Evolutionary conservation across 2,797 vertebrate genomes (phyloP).

Genomic region (Threskiornis aethiopicus): DNA sequence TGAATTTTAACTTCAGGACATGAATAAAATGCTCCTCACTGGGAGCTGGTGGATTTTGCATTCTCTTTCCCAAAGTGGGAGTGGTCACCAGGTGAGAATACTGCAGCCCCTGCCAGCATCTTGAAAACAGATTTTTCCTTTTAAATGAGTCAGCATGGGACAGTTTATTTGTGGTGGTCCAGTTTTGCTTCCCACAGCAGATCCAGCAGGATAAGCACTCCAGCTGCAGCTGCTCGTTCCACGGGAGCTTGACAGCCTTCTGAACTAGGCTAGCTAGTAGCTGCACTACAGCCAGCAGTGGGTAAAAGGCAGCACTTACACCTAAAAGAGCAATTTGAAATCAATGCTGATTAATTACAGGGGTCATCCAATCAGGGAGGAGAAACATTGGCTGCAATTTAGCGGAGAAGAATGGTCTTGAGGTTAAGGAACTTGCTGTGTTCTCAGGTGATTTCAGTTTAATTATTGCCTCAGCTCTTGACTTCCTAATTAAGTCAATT

Average conservation of each 20-base stretch:
- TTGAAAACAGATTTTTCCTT: conserved; percentile 21
- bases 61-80: neutral
- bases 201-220: conserved; percentile 29
- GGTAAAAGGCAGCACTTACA: neutral
- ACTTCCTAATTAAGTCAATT: conserved; percentile 53
- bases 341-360: conserved; percentile 43
- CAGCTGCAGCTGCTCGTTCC: conserved; percentile 34
- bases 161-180: conserved; percentile 52
- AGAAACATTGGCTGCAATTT: neutral
- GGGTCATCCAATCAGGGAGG: neutral
- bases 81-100: conserved; percentile 2
- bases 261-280: neutral
- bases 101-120: neutral
- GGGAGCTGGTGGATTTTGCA: neutral
- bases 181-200: conserved; percentile 52
- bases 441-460: neutral
- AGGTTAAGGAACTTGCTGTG: neutral
- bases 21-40: neutral
- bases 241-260: neutral
- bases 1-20: neutral
- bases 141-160: conserved; percentile 47
- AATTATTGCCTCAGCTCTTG: conserved; percentile 25
- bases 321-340: conserved; percentile 34
- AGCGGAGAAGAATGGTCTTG: conserved; percentile 34
- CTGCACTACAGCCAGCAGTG: neutral